phyloP scores from a whole-genome alignment of 2,888 invertebrate species.

The Tipula helvola region DNA sequence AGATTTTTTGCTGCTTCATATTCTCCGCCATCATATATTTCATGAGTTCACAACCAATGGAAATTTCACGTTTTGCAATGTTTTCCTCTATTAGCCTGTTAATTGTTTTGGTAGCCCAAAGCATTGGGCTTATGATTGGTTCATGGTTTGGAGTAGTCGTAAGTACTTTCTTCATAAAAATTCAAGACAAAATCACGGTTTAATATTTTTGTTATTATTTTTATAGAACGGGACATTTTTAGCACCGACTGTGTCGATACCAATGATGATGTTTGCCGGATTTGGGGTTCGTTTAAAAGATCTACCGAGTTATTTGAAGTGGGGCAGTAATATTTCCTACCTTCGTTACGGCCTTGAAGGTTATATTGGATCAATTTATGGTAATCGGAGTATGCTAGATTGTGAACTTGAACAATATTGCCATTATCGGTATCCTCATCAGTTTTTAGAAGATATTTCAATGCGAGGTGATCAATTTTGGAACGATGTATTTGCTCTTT shows the following conservation, averaged over 20 bases:
- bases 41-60: constrained; percentile 83
- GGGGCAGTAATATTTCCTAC: constrained; percentile 88
- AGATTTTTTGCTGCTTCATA: constrained; percentile 54
- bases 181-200: neutral
- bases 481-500: constrained; percentile 65
- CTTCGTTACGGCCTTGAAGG: constrained; percentile 86
- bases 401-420: constrained; percentile 67
- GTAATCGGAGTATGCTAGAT: constrained; percentile 59
- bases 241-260: constrained; percentile 82
- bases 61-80: constrained; percentile 66
- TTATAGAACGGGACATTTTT: constrained; percentile 85
- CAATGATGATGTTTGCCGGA: constrained; percentile 94
- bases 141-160: constrained; percentile 77
- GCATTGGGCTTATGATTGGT: constrained; percentile 84
- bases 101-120: constrained; percentile 81
- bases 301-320: constrained; percentile 71
- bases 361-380: constrained; percentile 71
- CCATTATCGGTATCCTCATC: constrained; percentile 62
- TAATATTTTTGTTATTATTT: neutral
- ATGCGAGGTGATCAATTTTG: constrained; percentile 71
- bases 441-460: constrained; percentile 72
- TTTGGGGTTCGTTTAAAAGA: constrained; percentile 86
- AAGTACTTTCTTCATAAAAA: constrained; percentile 32
- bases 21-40: constrained; percentile 69
- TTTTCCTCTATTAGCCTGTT: constrained; percentile 72